Percentiles rank a stretch among this genome's conserved stretches.
phyloP scores from a whole-genome alignment of 2,888 invertebrate genomes.

The Tipula lateralis region DNA sequence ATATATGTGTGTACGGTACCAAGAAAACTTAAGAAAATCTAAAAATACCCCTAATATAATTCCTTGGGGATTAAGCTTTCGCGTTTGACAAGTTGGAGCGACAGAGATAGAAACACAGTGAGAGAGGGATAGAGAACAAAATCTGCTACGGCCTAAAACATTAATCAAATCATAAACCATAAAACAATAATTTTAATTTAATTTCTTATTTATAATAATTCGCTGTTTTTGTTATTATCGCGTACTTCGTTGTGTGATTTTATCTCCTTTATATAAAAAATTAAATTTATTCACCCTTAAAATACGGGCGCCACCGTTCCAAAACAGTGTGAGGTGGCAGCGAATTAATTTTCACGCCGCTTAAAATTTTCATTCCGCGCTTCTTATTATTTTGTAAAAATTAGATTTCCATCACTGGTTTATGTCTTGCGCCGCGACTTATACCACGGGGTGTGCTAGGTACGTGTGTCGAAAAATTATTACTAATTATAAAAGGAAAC shows the following conservation, averaged over 20 bases:
- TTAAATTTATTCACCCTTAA: slow-evolving; percentile 7
- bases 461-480: not conserved
- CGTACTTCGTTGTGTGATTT: not conserved
- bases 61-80: not conserved
- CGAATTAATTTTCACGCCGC: not conserved
- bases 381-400: not conserved
- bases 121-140: not conserved
- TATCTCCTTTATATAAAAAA: not conserved
- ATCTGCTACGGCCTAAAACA: not conserved
- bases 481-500: not conserved
- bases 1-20: not conserved
- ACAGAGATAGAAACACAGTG: too few relatives aligned
- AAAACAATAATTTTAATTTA: slow-evolving; percentile 24
- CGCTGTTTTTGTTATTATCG: not conserved
- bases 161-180: slow-evolving; percentile 24
- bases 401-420: not conserved
- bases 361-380: not conserved
- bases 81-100: too few relatives aligned
- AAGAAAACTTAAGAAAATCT: not conserved
- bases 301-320: not conserved
- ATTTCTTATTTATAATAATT: slow-evolving; percentile 19
- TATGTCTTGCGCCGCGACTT: not conserved
- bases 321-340: not conserved
- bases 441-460: not conserved
- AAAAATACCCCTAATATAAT: not conserved